phyloP scores from a whole-genome alignment of 1,140 invertebrate species.

The Ostrea edulis region DNA sequence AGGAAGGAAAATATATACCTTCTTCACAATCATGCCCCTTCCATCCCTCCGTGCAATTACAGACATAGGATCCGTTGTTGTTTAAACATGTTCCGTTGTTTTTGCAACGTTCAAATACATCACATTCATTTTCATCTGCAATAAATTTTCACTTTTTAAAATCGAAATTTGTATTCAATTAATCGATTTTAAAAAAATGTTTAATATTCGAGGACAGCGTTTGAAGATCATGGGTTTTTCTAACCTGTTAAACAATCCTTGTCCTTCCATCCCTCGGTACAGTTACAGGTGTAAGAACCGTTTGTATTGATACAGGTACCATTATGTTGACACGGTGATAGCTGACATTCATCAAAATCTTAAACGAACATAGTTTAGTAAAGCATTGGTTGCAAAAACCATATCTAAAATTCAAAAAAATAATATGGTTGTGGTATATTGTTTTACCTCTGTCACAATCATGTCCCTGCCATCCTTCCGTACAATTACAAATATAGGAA shows the following conservation, averaged over 20 bases:
- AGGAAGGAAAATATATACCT: slow-evolving; percentile 39
- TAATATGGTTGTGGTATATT: neutral
- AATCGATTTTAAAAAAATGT: too few relatives aligned
- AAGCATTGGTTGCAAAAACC: neutral
- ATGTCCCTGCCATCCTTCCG: slow-evolving; percentile 89
- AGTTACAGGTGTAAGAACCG: neutral
- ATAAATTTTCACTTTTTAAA: too few relatives aligned
- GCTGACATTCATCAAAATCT: neutral
- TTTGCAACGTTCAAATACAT: slow-evolving; percentile 12
- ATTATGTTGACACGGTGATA: neutral
- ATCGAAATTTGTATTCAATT: too few relatives aligned
- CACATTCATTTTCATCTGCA: slow-evolving; percentile 69
- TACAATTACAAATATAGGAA: slow-evolving; percentile 90
- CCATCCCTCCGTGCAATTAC: slow-evolving; percentile 40
- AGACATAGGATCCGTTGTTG: slow-evolving; percentile 40
- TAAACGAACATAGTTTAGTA: neutral
- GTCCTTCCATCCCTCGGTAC: neutral
- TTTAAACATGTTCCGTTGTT: slow-evolving; percentile 42
- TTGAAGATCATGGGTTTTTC: too few relatives aligned
- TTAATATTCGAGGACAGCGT: too few relatives aligned
- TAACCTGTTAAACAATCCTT: too few relatives aligned
- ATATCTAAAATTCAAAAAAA: neutral
- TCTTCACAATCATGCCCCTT: slow-evolving; percentile 77
- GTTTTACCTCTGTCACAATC: slow-evolving; percentile 86
- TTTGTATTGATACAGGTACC: neutral